Evolutionary conservation across 2,888 invertebrate species (phyloP), one percentile per base, ranked within the genome.

Genomic region (Yponomeuta malinellus): DNA sequence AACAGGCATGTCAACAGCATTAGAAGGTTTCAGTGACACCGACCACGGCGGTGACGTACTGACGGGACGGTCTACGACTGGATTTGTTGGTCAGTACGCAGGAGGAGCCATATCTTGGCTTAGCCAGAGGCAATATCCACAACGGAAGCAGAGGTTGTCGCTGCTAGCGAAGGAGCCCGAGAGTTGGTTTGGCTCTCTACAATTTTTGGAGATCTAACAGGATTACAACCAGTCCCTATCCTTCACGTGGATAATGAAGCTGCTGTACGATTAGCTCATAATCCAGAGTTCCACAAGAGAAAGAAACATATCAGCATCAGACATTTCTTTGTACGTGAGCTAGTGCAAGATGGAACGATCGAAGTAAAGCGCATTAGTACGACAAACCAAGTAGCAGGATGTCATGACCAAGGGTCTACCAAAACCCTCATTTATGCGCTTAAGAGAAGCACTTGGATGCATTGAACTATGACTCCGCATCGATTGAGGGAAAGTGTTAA

Each of bases 111-210:
- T 83, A 2, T 74, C 75, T 0, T 83, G 81, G 81, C 59, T 70
- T n/a, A 81, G 79, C 59, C 72, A 77, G 71, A 69, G 76, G 63
- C 82, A 83, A 73, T 79, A 43, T 81, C 78, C 0, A 78, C 80
- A n/a, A 81, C 78, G n/a, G 75, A 76, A 72, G 75, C 81, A 0
- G 79, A 81, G 71, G 74, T 78, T 65, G 76, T 81, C 12, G 79
- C 81, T 29, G 80, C 77, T 8, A 77, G 76, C 72, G 75, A 76
- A 71, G 76, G 74, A 10, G 71, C 75, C 10, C 75, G 76, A 70
- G 81, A 81, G 70, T 33, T 76, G 9, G 73, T 82, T 9, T 83
- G 81, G 80, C 69, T 80, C 31, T 71, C 70, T 10, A 48, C 74
- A 31, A 63, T 78, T 6, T 67, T 77, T 15, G 43, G 71, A 15